These are phyloP conservation scores for Propithecus coquereli DNA, from an alignment of 2,113 vertebrate genomes.

Conservation along the genomic window DNA sequence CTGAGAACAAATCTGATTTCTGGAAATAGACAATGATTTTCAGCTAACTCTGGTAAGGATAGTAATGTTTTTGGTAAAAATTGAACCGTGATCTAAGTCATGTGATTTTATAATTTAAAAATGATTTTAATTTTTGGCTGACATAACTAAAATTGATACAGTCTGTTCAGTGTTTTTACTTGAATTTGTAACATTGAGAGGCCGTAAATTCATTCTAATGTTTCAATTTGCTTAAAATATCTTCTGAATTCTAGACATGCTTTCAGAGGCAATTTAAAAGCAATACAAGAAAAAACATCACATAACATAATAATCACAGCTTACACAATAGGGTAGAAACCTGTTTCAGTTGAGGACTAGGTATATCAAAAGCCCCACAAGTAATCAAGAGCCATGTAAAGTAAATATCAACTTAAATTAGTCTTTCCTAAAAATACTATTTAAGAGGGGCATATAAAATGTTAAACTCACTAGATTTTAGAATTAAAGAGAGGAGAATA, in stretches of 20 bases:
- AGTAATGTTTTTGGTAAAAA: neutral
- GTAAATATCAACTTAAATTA: neutral
- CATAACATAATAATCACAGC: neutral
- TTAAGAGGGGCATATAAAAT: neutral
- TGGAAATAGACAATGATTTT: slow-evolving; percentile 16
- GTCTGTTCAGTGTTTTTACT: neutral
- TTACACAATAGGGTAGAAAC: neutral
- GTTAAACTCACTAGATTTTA: slow-evolving; percentile 19
- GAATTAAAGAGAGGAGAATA: neutral
- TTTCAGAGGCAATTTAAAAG: neutral
- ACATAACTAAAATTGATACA: neutral
- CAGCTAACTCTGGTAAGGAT: neutral
- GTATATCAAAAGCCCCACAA: too few species aligned
- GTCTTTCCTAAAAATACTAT: neutral
- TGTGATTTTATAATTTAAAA: neutral
- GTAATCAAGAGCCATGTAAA: neutral
- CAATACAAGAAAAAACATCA: neutral
- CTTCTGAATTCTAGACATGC: neutral
- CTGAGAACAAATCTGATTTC: neutral
- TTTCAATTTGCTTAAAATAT: slow-evolving; percentile 20
- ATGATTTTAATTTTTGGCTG: slow-evolving; percentile 13
- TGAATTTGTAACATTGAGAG: neutral
- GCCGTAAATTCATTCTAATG: neutral
- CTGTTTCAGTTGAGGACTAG: neutral
- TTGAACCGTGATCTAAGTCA: neutral